Percentiles rank a stretch among this genome's conserved stretches.
These are phyloP conservation scores for Semnopithecus entellus DNA, from an alignment of 2,113 vertebrate species.

Conservation along the genomic window DNA sequence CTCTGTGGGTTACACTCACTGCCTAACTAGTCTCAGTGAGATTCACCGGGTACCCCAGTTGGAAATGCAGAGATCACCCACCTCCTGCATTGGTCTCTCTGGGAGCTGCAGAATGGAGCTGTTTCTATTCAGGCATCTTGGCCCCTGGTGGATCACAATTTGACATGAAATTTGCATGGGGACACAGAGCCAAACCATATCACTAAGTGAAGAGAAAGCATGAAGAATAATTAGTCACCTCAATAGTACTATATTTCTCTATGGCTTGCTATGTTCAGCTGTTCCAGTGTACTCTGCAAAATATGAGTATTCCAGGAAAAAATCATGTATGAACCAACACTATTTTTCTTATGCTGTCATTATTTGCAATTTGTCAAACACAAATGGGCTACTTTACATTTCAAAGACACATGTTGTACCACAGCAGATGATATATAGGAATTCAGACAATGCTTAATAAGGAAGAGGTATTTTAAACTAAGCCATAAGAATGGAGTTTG, in stretches of 20 bases:
- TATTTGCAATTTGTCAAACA: conserved; percentile 26
- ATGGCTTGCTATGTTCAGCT: background rate
- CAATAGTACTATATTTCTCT: rapidly evolving
- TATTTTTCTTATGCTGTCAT: background rate
- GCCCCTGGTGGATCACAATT: too few species aligned
- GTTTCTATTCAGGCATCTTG: too few species aligned
- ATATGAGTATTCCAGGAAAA: background rate
- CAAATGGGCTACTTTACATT: conserved; percentile 15
- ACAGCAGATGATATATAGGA: background rate
- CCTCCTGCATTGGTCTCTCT: too few species aligned
- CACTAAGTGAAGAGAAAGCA: background rate
- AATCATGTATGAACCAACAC: background rate
- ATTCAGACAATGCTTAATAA: background rate
- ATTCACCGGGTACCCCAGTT: too few species aligned
- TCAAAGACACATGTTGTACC: background rate
- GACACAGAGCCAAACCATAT: too few species aligned
- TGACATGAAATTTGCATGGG: too few species aligned
- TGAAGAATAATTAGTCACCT: background rate
- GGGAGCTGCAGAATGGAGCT: too few species aligned
- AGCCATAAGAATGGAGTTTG: background rate
- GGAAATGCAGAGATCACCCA: too few species aligned
- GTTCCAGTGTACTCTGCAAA: background rate
- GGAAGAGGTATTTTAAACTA: background rate
- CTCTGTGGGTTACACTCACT: too few species aligned
- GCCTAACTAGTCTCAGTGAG: too few species aligned